Conservation (phyloP, 2,888 invertebrate genomes). For the Ptychoptera albimana region DNA sequence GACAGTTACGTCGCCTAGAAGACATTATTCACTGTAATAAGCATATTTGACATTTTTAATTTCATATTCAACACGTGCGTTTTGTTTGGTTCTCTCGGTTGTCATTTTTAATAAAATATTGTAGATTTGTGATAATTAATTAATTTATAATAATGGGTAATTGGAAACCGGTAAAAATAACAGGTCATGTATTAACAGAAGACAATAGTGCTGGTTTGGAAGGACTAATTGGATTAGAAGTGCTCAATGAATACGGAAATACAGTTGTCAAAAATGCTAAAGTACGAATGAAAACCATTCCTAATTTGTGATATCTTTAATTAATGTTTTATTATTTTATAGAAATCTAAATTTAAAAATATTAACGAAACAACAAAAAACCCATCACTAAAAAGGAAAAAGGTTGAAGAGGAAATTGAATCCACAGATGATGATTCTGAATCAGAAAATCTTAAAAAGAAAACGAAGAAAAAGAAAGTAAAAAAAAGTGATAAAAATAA, state of each 20-base stretch:
- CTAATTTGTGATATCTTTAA: conserved; percentile 5
- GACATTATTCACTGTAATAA: no score
- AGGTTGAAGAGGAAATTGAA: conserved; percentile 8
- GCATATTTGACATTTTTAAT: no score
- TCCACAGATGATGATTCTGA: conserved; percentile 10
- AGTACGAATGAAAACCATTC: conserved; percentile 11
- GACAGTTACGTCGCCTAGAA: no score
- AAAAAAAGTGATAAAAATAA: conserved; percentile 7
- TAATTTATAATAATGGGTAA: neutral
- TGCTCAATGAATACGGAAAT: conserved; percentile 49
- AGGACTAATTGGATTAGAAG: conserved; percentile 62
- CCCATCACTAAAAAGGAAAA: conserved; percentile 10
- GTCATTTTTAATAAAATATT: no score
- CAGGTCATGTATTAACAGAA: conserved; percentile 34
- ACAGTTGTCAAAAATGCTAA: conserved; percentile 20
- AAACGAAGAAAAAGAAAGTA: conserved; percentile 10
- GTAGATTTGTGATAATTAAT: neutral
- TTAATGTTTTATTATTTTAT: neutral
- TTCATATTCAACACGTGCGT: no score
- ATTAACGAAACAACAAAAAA: neutral
- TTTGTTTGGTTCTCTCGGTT: no score
- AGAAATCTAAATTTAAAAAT: neutral
- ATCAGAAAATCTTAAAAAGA: conserved; percentile 8
- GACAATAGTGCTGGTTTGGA: conserved; percentile 35
- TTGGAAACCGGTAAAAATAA: conserved; percentile 51